Evolutionary conservation across 2,113 vertebrate genomes (phyloP).

Genomic region (Barnardius zonarius): DNA sequence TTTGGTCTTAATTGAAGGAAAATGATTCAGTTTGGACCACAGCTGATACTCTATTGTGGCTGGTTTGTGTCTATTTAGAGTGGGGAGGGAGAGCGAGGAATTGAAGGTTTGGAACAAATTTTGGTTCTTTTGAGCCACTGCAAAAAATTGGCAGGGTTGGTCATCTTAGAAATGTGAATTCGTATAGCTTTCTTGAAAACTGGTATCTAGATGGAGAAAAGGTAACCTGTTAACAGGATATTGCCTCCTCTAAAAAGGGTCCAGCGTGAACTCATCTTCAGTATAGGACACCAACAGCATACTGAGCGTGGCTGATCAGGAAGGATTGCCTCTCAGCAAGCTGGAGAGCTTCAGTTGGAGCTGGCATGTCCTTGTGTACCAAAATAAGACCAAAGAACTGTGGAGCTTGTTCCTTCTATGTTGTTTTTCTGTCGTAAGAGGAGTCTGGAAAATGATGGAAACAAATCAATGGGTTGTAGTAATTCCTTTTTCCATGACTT

Average conservation of each 20-base stretch:
- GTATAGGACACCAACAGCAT: neutral
- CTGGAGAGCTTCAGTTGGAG: neutral
- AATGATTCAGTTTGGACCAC: neutral
- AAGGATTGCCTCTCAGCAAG: neutral
- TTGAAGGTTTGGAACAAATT: neutral
- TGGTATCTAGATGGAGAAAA: neutral
- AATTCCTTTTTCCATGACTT: neutral
- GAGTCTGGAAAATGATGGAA: neutral
- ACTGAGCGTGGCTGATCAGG: neutral
- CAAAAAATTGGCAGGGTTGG: neutral
- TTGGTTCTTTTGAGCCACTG: neutral
- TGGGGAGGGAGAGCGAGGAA: neutral
- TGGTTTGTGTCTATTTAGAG: neutral
- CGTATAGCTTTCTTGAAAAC: neutral
- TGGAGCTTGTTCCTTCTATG: neutral
- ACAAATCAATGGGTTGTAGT: neutral
- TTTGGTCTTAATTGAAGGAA: neutral
- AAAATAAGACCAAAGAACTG: neutral
- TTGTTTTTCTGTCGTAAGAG: neutral
- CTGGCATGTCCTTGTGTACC: neutral
- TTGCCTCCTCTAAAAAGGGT: neutral
- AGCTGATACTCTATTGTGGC: neutral
- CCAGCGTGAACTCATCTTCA: rapidly evolving
- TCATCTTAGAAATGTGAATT: neutral
- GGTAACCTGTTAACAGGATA: neutral